These are phyloP conservation scores for Medauroidea extradentata DNA, from an alignment of 1,140 invertebrate genomes.

Conservation along the genomic window DNA sequence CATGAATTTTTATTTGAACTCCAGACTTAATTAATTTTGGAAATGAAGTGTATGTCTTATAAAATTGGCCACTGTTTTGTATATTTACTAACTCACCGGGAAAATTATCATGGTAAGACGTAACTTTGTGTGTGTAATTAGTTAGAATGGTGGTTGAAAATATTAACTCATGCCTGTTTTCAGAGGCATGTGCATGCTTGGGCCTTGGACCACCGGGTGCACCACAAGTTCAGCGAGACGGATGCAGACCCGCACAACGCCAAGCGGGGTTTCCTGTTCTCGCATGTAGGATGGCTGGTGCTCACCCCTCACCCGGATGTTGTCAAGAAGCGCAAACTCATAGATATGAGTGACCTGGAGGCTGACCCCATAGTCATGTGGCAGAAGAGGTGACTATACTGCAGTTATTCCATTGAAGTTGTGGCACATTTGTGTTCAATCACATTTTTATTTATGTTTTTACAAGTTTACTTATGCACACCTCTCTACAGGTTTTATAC, in stretches of 20 bases:
- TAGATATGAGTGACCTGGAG: slow-evolving; percentile 79
- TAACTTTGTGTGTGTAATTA: neutral
- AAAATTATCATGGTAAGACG: no score
- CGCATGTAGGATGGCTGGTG: slow-evolving; percentile 77
- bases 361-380: slow-evolving; percentile 80
- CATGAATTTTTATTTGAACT: no score
- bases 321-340: slow-evolving; percentile 64
- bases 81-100: no score
- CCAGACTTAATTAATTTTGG: no score
- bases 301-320: slow-evolving; percentile 74
- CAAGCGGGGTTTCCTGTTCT: slow-evolving; percentile 73
- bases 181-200: slow-evolving; percentile 57
- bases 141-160: slow-evolving; percentile 42
- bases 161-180: slow-evolving; percentile 37
- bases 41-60: no score
- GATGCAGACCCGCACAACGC: slow-evolving; percentile 80
- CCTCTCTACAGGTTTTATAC: no score
- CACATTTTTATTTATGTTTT: no score
- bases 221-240: slow-evolving; percentile 79
- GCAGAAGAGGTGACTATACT: slow-evolving; percentile 72
- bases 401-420: no score
- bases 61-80: no score
- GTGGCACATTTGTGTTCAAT: no score
- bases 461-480: no score
- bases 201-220: slow-evolving; percentile 76